These are phyloP conservation scores for Megaceryle torquata DNA, from an alignment of 2,113 vertebrate genomes.

Conservation along the genomic window DNA sequence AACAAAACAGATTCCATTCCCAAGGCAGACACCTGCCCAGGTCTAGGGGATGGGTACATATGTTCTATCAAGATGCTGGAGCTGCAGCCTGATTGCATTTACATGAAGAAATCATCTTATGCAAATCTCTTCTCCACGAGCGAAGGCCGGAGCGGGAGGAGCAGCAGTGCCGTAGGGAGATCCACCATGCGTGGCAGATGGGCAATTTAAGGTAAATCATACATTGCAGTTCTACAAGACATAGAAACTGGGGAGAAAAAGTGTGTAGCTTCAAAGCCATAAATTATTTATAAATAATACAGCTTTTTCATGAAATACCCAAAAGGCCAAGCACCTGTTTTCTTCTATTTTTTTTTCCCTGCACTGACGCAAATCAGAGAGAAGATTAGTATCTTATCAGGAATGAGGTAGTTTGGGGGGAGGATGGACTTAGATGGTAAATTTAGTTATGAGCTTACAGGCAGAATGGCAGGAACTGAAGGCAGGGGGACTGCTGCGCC, in stretches of 20 bases:
- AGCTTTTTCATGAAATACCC: conserved; percentile 44
- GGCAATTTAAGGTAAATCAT: conserved; percentile 51
- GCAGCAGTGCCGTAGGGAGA: neutral
- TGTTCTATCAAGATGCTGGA: neutral
- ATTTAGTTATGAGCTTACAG: neutral
- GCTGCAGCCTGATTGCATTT: neutral
- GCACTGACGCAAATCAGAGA: neutral
- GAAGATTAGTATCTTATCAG: neutral
- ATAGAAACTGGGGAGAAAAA: conserved; percentile 12
- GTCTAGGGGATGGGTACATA: neutral
- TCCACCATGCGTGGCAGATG: neutral
- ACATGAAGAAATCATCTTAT: conserved; percentile 51
- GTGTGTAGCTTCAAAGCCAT: conserved; percentile 16
- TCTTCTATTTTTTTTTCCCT: neutral
- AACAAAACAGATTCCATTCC: conserved; percentile 13
- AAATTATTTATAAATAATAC: conserved; percentile 52
- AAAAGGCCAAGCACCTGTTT: conserved; percentile 1
- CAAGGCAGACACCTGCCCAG: neutral
- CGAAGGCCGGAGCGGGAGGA: neutral
- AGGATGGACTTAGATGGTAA: neutral
- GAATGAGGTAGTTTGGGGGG: neutral
- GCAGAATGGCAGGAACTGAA: neutral
- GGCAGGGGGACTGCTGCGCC: neutral
- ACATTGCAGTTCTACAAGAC: conserved; percentile 4
- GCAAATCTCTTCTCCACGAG: neutral